phyloP scores from a whole-genome alignment of 2,113 vertebrate genomes.

The Psammodynastes pulverulentus region DNA sequence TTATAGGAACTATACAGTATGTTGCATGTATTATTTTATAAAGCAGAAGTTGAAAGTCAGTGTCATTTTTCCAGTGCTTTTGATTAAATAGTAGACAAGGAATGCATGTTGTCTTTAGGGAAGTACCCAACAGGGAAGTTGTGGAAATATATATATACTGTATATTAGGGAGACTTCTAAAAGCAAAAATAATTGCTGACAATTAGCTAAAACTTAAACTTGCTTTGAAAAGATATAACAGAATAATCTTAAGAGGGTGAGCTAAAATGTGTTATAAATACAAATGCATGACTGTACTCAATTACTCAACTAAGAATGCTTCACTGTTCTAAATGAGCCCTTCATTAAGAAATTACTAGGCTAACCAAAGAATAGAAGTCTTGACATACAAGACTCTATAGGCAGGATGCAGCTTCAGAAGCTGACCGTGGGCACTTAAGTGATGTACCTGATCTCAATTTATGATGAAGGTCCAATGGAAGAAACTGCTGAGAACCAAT shows the following conservation, averaged over 20 bases:
- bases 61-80: neutral
- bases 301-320: neutral
- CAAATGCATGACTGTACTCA: neutral
- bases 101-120: neutral
- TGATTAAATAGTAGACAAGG: neutral
- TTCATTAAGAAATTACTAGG: neutral
- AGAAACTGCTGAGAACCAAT: slow-evolving; percentile 57
- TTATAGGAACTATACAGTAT: neutral
- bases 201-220: neutral
- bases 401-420: neutral
- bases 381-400: neutral
- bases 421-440: neutral
- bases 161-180: neutral
- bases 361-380: neutral
- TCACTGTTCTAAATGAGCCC: neutral
- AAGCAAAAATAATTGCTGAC: neutral
- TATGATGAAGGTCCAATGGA: slow-evolving; percentile 23
- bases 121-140: neutral
- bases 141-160: too few relatives aligned
- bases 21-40: neutral
- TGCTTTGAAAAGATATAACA: neutral
- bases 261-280: neutral
- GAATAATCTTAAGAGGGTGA: neutral
- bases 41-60: neutral
- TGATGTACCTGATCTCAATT: neutral